Evolutionary conservation across 1,140 invertebrate species (phyloP).

Genomic region (Chionoecetes opilio): DNA sequence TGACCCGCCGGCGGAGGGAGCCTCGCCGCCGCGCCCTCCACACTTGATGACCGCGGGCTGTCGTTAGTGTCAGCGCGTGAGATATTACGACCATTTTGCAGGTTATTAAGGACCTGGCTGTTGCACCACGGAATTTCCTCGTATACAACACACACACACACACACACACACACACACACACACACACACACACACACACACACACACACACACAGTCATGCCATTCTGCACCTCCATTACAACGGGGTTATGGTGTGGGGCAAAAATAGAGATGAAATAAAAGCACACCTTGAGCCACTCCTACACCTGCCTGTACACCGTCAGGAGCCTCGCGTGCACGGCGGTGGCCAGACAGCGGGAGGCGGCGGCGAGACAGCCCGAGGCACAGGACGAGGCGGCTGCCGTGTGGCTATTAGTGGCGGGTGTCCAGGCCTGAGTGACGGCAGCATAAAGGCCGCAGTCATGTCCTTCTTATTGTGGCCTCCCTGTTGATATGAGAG

Average conservation of each 20-base stretch:
- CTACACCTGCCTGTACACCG: no score
- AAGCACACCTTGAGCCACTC: no score
- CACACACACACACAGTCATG: not conserved
- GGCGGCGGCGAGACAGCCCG: not conserved
- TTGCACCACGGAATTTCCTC: conserved; percentile 17
- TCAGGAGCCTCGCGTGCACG: no score
- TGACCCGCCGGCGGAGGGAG: not conserved
- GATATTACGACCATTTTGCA: conserved; percentile 10
- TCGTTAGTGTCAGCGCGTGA: not conserved
- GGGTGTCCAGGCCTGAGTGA: not conserved
- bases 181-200: not conserved
- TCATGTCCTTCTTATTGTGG: not conserved
- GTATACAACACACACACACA: not conserved
- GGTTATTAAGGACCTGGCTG: conserved; percentile 27
- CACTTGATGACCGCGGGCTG: not conserved
- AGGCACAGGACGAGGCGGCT: not conserved
- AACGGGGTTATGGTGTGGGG: no score
- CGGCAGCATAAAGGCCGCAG: not conserved
- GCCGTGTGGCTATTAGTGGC: not conserved
- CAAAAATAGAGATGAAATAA: no score
- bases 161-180: conserved; percentile 27
- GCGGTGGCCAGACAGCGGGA: no score
- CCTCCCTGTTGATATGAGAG: not conserved
- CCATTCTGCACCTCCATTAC: no score
- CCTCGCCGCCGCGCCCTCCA: conserved; percentile 18